Percentiles rank a stretch among this genome's conserved stretches.
Conservation (phyloP, 2,888 invertebrate genomes). For the Nymphalis polychloros region DNA sequence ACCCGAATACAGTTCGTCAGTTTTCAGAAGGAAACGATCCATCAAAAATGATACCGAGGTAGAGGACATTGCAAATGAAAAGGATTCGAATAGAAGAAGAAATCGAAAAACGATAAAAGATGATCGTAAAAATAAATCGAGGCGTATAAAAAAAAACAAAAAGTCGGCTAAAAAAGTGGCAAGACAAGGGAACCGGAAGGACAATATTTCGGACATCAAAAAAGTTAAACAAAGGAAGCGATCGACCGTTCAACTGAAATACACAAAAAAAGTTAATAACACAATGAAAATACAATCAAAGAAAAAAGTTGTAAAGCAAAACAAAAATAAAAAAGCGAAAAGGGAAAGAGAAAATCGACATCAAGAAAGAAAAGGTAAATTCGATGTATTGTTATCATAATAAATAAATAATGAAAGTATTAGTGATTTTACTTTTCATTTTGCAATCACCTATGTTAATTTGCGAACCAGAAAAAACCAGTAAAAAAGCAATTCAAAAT, state of each 20-base stretch:
- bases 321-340: conserved; percentile 11
- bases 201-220: background rate
- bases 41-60: conserved; percentile 1
- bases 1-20: conserved; percentile 26
- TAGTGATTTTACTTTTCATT: conserved; percentile 30
- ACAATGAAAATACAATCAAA: background rate
- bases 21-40: conserved; percentile 36
- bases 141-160: conserved; percentile 1
- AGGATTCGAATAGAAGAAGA: background rate
- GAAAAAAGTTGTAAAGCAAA: background rate
- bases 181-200: background rate
- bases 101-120: background rate
- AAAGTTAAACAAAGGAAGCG: conserved; percentile 6
- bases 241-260: conserved; percentile 16
- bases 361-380: conserved; percentile 31
- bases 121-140: background rate
- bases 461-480: background rate
- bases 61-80: background rate
- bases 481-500: background rate
- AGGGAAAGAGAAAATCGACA: background rate
- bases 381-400: conserved; percentile 24
- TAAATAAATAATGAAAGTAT: conserved; percentile 35
- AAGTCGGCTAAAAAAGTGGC: background rate
- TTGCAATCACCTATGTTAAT: background rate
- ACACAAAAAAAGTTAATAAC: conserved; percentile 14